Conservation (phyloP, 2,797 vertebrate species). For the Phoebastria nigripes region DNA sequence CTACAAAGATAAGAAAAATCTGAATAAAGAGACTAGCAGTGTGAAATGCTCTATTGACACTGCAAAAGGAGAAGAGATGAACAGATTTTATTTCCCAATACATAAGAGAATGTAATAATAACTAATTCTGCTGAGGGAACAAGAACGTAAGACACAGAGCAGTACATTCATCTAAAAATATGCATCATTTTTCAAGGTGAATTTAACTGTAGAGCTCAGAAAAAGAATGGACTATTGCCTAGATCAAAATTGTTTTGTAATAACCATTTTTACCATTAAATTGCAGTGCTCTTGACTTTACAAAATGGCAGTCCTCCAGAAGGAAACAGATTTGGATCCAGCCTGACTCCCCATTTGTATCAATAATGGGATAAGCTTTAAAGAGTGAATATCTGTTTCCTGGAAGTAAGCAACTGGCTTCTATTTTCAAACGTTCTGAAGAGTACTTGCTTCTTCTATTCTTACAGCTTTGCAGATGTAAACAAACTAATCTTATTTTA, state of each 20-base stretch:
- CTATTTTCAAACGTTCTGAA: neutral
- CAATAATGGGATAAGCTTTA: neutral
- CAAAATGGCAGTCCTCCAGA: neutral
- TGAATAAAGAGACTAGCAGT: neutral
- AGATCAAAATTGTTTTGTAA: neutral
- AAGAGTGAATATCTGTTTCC: neutral
- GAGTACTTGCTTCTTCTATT: neutral
- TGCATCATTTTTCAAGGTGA: constrained; percentile 33
- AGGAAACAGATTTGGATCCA: neutral
- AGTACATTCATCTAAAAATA: neutral
- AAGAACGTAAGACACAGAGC: neutral
- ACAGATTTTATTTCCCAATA: neutral
- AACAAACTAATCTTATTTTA: neutral
- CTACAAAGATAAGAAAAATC: neutral
- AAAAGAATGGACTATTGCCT: neutral
- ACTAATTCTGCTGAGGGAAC: neutral
- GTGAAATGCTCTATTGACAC: neutral
- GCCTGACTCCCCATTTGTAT: neutral
- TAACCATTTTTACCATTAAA: constrained; percentile 12
- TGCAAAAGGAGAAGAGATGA: neutral
- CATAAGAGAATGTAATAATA: neutral
- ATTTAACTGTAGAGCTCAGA: constrained; percentile 1
- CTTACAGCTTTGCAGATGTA: neutral
- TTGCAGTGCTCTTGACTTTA: neutral
- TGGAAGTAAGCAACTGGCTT: neutral